phyloP scores from a whole-genome alignment of 1,140 invertebrate genomes.

The Homalodisca vitripennis region DNA sequence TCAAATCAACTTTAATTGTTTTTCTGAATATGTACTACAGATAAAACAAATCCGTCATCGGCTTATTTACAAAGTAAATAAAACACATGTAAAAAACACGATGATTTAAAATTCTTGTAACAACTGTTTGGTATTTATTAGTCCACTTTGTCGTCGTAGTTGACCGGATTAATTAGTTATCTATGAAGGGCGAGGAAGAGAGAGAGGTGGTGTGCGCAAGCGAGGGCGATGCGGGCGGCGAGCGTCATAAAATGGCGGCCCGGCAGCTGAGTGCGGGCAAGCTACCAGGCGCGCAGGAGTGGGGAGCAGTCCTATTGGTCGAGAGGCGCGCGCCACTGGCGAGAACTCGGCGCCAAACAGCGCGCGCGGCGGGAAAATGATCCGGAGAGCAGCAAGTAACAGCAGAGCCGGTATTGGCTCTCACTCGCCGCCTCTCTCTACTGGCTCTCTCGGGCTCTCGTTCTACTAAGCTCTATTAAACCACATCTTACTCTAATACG shows the following conservation, averaged over 20 bases:
- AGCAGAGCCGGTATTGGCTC: background rate
- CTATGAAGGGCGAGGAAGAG: background rate
- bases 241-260: background rate
- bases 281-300: conserved; percentile 1
- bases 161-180: too few species aligned
- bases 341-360: background rate
- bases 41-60: too few species aligned
- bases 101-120: too few species aligned
- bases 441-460: too few species aligned
- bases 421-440: background rate
- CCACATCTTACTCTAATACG: too few species aligned
- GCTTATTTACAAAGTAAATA: too few species aligned
- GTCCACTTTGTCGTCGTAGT: too few species aligned
- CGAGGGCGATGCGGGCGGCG: background rate
- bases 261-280: background rate
- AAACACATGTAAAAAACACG: too few species aligned
- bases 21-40: too few species aligned
- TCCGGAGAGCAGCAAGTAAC: background rate
- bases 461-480: too few species aligned
- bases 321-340: background rate
- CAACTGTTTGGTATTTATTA: too few species aligned
- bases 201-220: background rate
- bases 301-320: background rate
- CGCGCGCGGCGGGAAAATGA: conserved; percentile 3
- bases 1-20: too few species aligned